Percentiles rank a stretch among this genome's conserved stretches.
These are phyloP conservation scores for Coelinius sp. DNA, from an alignment of 2,888 invertebrate genomes.

Conservation along the genomic window DNA sequence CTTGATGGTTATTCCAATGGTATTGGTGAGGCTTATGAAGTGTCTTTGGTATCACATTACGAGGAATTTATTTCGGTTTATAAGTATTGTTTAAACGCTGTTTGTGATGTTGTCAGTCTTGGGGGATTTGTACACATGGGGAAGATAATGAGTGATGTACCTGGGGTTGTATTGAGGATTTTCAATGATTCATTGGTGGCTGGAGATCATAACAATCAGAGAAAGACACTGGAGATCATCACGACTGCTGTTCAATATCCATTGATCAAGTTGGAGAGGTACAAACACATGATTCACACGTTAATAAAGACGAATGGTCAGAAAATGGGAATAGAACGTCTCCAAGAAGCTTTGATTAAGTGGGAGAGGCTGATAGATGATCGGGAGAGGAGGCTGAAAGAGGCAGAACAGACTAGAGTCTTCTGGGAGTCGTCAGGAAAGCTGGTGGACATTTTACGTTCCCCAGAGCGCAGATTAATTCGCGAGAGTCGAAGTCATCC, in stretches of 20 bases:
- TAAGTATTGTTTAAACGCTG: constrained; percentile 79
- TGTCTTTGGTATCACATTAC: constrained; percentile 79
- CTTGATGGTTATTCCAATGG: constrained; percentile 80
- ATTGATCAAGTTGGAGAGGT: constrained; percentile 74
- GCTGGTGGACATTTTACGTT: constrained; percentile 76
- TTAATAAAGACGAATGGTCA: constrained; percentile 71
- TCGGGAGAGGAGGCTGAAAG: constrained; percentile 75
- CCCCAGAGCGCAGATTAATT: constrained; percentile 81
- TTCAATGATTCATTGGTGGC: constrained; percentile 75
- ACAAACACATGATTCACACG: constrained; percentile 76
- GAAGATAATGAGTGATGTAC: constrained; percentile 75
- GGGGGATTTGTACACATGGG: constrained; percentile 80
- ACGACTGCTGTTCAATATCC: constrained; percentile 77
- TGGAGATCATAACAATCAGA: constrained; percentile 3
- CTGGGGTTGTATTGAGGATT: constrained; percentile 73
- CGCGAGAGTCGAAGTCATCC: constrained; percentile 83
- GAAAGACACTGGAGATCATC: constrained; percentile 73
- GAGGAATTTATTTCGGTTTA: constrained; percentile 82
- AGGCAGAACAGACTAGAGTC: constrained; percentile 79
- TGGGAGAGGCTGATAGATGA: constrained; percentile 78
- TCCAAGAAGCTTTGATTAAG: constrained; percentile 75
- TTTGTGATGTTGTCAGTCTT: constrained; percentile 82
- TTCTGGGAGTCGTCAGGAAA: constrained; percentile 84
- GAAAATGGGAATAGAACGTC: constrained; percentile 73
- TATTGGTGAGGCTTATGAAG: constrained; percentile 76